Evolutionary conservation across 1,140 invertebrate genomes (phyloP), one percentile per base, ranked within the genome.

Genomic region (Chlorops oryzae): DNA sequence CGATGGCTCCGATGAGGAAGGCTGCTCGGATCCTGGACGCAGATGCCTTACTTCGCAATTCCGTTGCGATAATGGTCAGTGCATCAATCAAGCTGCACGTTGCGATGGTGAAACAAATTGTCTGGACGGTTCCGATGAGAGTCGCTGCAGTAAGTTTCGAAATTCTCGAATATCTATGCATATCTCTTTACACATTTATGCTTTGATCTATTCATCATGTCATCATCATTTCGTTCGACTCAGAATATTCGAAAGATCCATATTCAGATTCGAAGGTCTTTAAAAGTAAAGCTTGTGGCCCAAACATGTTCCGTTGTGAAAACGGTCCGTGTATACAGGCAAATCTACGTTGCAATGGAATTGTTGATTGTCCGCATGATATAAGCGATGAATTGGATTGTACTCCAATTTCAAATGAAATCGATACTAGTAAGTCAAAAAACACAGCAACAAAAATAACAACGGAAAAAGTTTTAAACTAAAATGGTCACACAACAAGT

Each of bases 1-100:
- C 2, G 90, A 92, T 65, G 76, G 76, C 21, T 85, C 85, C 39
- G 90, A 93, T 72, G 90, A 93, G 73, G 65, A 74, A 59, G 72
- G 71, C 45, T 79, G 78, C 53, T 56, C 70, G 1, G 50, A 52
- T 52, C 49, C 7, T 54, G 28, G 38, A 23, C 49, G 55, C 46
- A 60, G 59, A 18, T 82, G 80, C 52, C 63, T 65, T 23, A 27
- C 61, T 6, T 73, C 73, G 32, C 71, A 78, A 59, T 75, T 76
- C 62, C 73, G 70, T 38, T 82, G 80, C 50, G 56, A 60, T 15
- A 75, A 65, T 28, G 77, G 78, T 20, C 73, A 74, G 53, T 83
- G 81, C 41, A 74, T 82, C 5, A 72, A 63, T 40, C 44, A 65
- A 10, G 70, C 71, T 15, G 73, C 73, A 51, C 58, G 78, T 18